These are phyloP conservation scores for Stomatorhinus ivindoensis DNA, from an alignment of 2,113 vertebrate species.

Conservation along the genomic window DNA sequence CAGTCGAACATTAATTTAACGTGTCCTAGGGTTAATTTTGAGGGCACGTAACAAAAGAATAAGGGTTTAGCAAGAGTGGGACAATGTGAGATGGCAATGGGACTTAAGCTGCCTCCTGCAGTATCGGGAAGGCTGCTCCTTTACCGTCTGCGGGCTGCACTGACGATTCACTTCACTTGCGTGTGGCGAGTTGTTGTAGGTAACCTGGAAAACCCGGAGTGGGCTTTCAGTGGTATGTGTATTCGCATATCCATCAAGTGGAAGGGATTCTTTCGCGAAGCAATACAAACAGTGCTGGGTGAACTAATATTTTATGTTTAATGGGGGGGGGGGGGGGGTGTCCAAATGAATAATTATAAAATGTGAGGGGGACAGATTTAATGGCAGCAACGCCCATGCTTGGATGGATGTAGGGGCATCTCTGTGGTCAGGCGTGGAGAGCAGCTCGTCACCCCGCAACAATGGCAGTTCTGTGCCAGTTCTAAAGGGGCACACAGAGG, in stretches of 20 bases:
- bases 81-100: no score
- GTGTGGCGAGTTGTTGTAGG: not conserved
- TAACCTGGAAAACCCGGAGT: no score
- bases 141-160: not conserved
- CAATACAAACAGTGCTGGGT: not conserved
- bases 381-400: not conserved
- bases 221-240: no score
- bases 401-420: constrained; percentile 16
- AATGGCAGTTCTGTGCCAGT: constrained; percentile 57
- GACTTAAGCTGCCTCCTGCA: no score
- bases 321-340: not conserved
- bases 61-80: no score
- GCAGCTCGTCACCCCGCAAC: constrained; percentile 50
- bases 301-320: not conserved
- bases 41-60: no score
- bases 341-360: no score
- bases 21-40: no score
- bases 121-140: no score
- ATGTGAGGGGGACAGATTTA: not conserved
- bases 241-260: no score
- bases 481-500: constrained; percentile 45
- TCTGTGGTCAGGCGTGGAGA: constrained; percentile 31
- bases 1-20: no score
- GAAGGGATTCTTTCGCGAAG: no score
- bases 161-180: not conserved